These are phyloP conservation scores for Psephotus haematonotus DNA, from an alignment of 2,113 vertebrate species.

Conservation along the genomic window DNA sequence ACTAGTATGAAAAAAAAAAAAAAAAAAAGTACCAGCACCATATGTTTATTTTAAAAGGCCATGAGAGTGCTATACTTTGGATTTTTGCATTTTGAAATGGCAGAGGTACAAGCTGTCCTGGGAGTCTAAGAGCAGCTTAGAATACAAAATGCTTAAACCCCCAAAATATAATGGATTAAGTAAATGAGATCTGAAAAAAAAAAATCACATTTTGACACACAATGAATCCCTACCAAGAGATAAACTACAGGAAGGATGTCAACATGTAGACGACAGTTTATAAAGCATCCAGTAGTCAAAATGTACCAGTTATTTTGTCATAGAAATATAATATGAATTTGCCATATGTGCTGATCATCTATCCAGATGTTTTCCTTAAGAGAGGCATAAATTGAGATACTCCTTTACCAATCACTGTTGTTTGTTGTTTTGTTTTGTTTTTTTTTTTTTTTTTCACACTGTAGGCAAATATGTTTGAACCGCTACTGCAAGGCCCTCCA, in stretches of 20 bases:
- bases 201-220: neutral
- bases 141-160: neutral
- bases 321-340: neutral
- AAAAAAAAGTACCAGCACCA: neutral
- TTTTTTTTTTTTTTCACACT: fast-evolving
- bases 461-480: neutral
- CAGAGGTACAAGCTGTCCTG: neutral
- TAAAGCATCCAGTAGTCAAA: neutral
- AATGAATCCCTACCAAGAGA: neutral
- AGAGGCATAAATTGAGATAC: neutral
- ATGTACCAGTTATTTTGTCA: neutral
- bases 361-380: neutral
- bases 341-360: neutral
- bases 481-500: neutral
- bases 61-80: neutral
- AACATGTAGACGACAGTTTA: neutral
- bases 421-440: fast-evolving
- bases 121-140: neutral
- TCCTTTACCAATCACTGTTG: neutral
- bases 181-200: neutral
- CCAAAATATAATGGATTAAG: neutral
- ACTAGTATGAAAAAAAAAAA: neutral
- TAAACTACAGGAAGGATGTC: neutral
- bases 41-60: neutral
- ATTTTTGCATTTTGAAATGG: neutral